Conservation (phyloP, 2,888 invertebrate genomes). For the Chirona hameri region DNA sequence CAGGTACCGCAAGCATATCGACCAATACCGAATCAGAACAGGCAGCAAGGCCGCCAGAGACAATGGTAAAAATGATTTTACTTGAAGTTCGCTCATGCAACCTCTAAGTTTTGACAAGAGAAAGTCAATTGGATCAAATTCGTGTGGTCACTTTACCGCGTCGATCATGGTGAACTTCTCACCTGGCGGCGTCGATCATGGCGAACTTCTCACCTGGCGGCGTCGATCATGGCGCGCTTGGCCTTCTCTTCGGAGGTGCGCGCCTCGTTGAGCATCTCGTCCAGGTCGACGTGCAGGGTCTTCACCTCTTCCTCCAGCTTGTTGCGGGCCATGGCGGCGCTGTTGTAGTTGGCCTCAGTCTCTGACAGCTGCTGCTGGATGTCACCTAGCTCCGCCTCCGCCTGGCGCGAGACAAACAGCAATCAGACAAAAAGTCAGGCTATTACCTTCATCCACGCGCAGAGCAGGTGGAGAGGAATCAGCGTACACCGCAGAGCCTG, state of each 20-base stretch:
- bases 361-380: slow-evolving; percentile 55
- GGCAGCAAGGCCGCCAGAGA: background rate
- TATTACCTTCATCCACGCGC: too few species aligned
- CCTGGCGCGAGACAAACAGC: slow-evolving; percentile 51
- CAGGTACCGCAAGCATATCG: background rate
- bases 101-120: background rate
- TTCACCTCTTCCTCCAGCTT: slow-evolving; percentile 92
- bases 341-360: slow-evolving; percentile 75
- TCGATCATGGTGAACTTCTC: background rate
- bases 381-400: slow-evolving; percentile 54
- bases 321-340: slow-evolving; percentile 95
- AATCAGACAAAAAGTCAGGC: too few species aligned
- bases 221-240: slow-evolving; percentile 98
- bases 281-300: slow-evolving; percentile 74
- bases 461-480: too few species aligned
- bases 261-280: slow-evolving; percentile 97
- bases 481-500: too few species aligned
- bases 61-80: background rate
- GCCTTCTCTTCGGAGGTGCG: slow-evolving; percentile 99
- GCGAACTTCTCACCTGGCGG: slow-evolving; percentile 61
- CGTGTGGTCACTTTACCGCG: too few species aligned
- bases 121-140: too few species aligned
- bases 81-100: too few species aligned
- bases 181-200: slow-evolving; percentile 94
- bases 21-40: too few species aligned